These are phyloP conservation scores for Lasioglossum malachurum DNA, from an alignment of 2,888 invertebrate species.

Conservation along the genomic window DNA sequence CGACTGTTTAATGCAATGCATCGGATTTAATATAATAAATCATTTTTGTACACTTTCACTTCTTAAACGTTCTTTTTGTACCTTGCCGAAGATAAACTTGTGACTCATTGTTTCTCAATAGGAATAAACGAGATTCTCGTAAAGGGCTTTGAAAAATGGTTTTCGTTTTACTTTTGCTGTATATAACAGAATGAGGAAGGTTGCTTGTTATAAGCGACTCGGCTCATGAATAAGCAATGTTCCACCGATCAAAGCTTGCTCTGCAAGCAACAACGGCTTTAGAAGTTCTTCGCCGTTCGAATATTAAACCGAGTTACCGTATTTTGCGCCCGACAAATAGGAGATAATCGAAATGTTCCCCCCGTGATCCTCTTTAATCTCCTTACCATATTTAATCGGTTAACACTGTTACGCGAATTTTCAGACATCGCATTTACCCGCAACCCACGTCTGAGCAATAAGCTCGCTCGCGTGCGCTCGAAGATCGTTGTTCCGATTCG, in stretches of 20 bases:
- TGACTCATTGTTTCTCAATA: not conserved
- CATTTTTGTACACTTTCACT: not conserved
- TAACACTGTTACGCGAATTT: not conserved
- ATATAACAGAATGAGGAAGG: not conserved
- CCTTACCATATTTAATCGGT: conserved; percentile 11
- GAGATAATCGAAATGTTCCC: not conserved
- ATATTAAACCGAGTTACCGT: conserved; percentile 12
- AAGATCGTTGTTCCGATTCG: not conserved
- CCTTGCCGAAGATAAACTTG: not conserved
- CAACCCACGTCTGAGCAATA: not conserved
- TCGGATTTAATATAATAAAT: not conserved
- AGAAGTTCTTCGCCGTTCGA: not conserved
- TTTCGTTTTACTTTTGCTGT: not conserved
- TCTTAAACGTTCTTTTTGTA: not conserved
- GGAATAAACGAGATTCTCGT: not conserved
- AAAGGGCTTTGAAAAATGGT: not conserved
- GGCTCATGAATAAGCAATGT: not conserved
- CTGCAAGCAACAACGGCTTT: not conserved
- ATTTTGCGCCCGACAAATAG: not conserved
- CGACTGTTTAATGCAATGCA: too few species aligned
- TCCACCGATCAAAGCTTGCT: not conserved
- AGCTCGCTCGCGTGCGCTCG: not conserved
- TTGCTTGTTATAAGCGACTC: not conserved
- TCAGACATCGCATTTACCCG: not conserved
- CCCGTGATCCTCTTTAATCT: not conserved